Evolutionary conservation across 2,113 vertebrate species (phyloP), one percentile per base, ranked within the genome.

Genomic region (Dolichotis patagonum): DNA sequence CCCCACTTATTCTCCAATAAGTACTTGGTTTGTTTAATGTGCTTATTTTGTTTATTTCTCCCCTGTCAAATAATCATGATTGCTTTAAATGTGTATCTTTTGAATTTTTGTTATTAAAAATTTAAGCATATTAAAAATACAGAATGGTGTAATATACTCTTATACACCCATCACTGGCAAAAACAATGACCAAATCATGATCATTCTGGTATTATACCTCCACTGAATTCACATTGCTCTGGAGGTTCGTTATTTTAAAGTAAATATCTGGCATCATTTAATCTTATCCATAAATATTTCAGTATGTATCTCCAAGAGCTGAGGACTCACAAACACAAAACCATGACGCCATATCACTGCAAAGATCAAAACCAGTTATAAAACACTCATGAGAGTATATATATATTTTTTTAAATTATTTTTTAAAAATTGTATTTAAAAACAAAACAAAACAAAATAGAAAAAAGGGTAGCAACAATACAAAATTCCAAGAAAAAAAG

Each of bases 31-130:
- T 13, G 20, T 14, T 75, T 41, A 49, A 41, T 12, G 5, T 41
- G 7, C 6, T 6, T 60, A 32, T 77, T 84, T 49, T 35, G 24
- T 75, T 75, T 46, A 75, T 75, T 73, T 75, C 41, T 28, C 73
- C 7, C 46, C 19, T 82, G n/a, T 38, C 16, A 58, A 78, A 73
- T 52, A 43, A 30, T 46, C 63, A 58, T 58, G 62, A 32, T 46
- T 83, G 54, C 67, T 91, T 88, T 62, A 90, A 92, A 80, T 90
- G 46, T 49, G n/a, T 16, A 12, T 54, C 49, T 73, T 96, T 63
- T 58, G 19, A 58, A 26, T 58, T 58, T 91, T 71, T 88, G 56
- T 58, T 58, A 88, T 32, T 24, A 69, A 67, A 20, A n/a, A 46
- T 52, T 58, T 52, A 75, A 91, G 54, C 8, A 32, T 43, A 58